Conservation (phyloP, 2,888 invertebrate species). For the Actias luna region DNA sequence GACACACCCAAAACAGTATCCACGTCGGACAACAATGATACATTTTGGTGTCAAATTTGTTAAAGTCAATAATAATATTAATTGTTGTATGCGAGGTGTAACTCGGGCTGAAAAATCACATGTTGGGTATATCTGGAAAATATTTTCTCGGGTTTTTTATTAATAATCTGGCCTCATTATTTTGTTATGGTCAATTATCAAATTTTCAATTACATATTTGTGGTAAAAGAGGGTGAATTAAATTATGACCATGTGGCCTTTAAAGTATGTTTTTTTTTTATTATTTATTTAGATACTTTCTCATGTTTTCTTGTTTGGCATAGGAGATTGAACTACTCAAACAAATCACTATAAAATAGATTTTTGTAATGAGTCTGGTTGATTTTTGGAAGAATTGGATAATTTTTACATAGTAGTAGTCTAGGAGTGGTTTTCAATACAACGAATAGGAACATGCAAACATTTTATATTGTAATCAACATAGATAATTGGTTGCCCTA, state of each 20-base stretch:
- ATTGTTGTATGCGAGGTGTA: slow-evolving; percentile 25
- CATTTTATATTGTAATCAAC: slow-evolving; percentile 53
- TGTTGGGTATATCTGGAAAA: slow-evolving; percentile 36
- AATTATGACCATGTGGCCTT: slow-evolving; percentile 60
- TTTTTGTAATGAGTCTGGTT: slow-evolving; percentile 31
- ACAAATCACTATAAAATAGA: slow-evolving; percentile 24
- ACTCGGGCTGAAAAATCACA: too few species aligned
- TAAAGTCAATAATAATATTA: neutral
- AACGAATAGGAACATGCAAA: slow-evolving; percentile 59
- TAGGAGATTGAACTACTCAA: slow-evolving; percentile 18
- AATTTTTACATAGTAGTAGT: slow-evolving; percentile 37
- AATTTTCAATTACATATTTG: too few species aligned
- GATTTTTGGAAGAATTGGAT: slow-evolving; percentile 28
- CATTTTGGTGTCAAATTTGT: slow-evolving; percentile 4
- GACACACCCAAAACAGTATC: too few species aligned
- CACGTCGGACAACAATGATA: neutral
- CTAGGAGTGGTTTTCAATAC: slow-evolving; percentile 45
- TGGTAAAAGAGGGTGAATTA: slow-evolving; percentile 28
- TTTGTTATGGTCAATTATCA: too few species aligned
- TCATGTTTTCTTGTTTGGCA: neutral
- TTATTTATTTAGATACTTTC: too few species aligned
- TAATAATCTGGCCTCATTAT: slow-evolving; percentile 30
- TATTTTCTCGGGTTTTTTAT: slow-evolving; percentile 33
- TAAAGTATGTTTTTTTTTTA: slow-evolving; percentile 36
- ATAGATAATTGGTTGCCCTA: slow-evolving; percentile 44